Evolutionary conservation across 2,113 vertebrate genomes (phyloP).

Genomic region (Mola mola): DNA sequence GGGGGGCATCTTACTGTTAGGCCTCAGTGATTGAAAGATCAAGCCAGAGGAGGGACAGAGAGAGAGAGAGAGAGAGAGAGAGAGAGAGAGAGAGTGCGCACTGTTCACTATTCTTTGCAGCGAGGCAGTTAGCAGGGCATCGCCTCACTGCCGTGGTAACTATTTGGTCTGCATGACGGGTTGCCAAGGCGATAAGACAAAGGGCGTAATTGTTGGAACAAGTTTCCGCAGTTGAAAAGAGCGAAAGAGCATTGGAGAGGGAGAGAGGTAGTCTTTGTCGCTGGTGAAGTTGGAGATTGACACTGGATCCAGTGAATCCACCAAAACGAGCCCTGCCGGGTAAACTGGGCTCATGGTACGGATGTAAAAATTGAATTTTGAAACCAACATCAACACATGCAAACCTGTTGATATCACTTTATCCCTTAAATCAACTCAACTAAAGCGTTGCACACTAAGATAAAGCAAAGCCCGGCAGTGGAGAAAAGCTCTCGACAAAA

Average conservation of each 20-base stretch:
- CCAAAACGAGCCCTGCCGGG: conserved; percentile 58
- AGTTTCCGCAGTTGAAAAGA: conserved; percentile 76
- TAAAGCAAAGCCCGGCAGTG: neutral
- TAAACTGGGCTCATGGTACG: conserved; percentile 50
- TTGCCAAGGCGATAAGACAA: conserved; percentile 83
- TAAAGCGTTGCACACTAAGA: neutral
- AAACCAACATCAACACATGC: neutral
- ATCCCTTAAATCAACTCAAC: neutral
- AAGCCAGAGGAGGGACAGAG: conserved; percentile 37
- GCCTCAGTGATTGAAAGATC: conserved; percentile 59
- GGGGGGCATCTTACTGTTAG: conserved; percentile 65
- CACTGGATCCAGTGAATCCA: conserved; percentile 77
- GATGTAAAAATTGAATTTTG: conserved; percentile 24
- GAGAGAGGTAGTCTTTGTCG: conserved; percentile 79
- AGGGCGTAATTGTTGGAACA: conserved; percentile 78
- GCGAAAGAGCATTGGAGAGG: conserved; percentile 48
- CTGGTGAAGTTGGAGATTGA: conserved; percentile 77
- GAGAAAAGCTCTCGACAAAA: conserved; percentile 24
- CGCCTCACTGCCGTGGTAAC: conserved; percentile 79
- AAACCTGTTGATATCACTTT: neutral
- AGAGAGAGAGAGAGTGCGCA: conserved; percentile 28
- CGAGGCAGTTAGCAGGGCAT: conserved; percentile 78
- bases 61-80: too few relatives aligned
- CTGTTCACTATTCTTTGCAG: conserved; percentile 68
- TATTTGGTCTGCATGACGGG: conserved; percentile 75